Evolutionary conservation across 2,797 vertebrate genomes (phyloP).

Genomic region (Enteromius afrohamiltoni): DNA sequence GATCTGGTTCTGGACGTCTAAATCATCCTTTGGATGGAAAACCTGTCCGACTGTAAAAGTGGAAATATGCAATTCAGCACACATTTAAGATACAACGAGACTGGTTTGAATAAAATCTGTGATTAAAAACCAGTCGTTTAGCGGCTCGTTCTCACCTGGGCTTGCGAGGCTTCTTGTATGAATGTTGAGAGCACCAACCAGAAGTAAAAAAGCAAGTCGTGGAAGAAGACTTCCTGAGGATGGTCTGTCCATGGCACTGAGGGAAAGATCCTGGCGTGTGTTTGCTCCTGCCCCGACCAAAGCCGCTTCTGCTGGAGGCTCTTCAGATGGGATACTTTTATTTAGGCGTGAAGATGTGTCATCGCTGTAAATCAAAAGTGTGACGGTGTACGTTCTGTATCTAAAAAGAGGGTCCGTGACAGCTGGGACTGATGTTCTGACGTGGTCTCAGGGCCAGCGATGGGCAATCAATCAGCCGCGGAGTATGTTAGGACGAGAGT

Average conservation of each 20-base stretch:
- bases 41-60: constrained; percentile 67
- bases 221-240: constrained; percentile 67
- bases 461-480: constrained; percentile 72
- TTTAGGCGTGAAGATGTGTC: constrained; percentile 66
- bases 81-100: not conserved
- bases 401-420: constrained; percentile 58
- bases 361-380: constrained; percentile 70
- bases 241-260: constrained; percentile 71
- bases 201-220: constrained; percentile 70
- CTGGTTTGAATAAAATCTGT: not conserved
- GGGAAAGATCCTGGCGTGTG: constrained; percentile 42
- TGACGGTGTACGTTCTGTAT: constrained; percentile 60
- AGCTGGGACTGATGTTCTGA: constrained; percentile 69
- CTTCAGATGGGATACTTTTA: constrained; percentile 70
- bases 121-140: not conserved
- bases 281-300: constrained; percentile 51
- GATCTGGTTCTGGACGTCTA: constrained; percentile 73
- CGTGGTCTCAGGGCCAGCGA: constrained; percentile 60
- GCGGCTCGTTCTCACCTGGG: constrained; percentile 67
- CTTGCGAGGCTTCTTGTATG: constrained; percentile 71
- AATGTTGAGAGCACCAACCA: constrained; percentile 67
- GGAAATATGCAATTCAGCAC: not conserved
- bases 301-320: constrained; percentile 58
- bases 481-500: constrained; percentile 63
- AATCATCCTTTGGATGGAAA: constrained; percentile 67